These are phyloP conservation scores for Caenorhabditis sinica DNA, from an alignment of 2,888 invertebrate species.

Conservation along the genomic window DNA sequence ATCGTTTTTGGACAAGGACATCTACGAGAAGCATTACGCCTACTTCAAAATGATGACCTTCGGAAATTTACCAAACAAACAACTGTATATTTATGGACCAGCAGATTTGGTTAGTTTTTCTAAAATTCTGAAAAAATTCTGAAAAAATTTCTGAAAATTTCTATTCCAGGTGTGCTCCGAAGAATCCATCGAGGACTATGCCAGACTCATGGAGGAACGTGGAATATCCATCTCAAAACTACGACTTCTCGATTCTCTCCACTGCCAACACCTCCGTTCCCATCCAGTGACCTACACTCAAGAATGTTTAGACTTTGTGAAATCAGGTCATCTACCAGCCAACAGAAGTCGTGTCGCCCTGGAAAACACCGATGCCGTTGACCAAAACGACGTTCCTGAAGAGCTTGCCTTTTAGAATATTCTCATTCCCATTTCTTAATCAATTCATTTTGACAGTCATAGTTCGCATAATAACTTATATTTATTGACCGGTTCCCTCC, in stretches of 20 bases:
- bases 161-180: constrained; percentile 71
- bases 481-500: constrained; percentile 36
- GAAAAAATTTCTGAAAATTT: neutral
- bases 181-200: constrained; percentile 71
- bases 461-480: constrained; percentile 40
- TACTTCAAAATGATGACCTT: constrained; percentile 79
- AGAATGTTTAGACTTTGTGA: constrained; percentile 70
- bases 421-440: neutral
- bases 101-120: constrained; percentile 62
- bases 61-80: constrained; percentile 83
- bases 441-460: neutral
- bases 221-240: constrained; percentile 60
- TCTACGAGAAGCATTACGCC: constrained; percentile 79
- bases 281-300: constrained; percentile 85
- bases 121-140: neutral
- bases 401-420: constrained; percentile 57
- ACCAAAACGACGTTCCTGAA: constrained; percentile 51
- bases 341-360: constrained; percentile 61
- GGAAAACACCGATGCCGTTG: constrained; percentile 33
- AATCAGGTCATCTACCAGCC: constrained; percentile 57
- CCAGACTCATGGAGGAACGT: constrained; percentile 57
- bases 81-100: constrained; percentile 87
- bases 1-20: constrained; percentile 74
- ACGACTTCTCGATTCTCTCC: constrained; percentile 88
- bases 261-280: constrained; percentile 88